These are phyloP conservation scores for Notospermus geniculatus DNA, from an alignment of 1,140 invertebrate genomes.

Conservation along the genomic window DNA sequence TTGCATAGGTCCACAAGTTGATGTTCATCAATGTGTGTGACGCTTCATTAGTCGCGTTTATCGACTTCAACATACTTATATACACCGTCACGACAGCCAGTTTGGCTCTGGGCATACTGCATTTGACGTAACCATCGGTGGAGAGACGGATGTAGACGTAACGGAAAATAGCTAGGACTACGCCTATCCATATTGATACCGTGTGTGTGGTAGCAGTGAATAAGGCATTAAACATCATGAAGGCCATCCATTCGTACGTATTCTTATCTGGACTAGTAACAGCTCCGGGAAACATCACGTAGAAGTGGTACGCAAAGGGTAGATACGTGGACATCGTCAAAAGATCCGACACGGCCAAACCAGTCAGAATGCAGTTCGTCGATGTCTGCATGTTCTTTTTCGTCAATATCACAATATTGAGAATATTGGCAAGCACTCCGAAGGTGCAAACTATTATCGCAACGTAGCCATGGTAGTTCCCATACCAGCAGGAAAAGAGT, in stretches of 20 bases:
- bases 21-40: slow-evolving; percentile 24
- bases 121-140: slow-evolving; percentile 63
- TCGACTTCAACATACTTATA: slow-evolving; percentile 50
- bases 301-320: slow-evolving; percentile 72
- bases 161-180: slow-evolving; percentile 86
- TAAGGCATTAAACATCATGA: slow-evolving; percentile 55
- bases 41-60: background rate
- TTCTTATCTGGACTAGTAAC: slow-evolving; percentile 34
- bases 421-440: slow-evolving; percentile 82
- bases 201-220: slow-evolving; percentile 82
- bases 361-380: slow-evolving; percentile 81
- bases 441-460: slow-evolving; percentile 77
- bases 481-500: slow-evolving; percentile 44
- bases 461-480: slow-evolving; percentile 67
- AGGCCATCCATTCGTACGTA: slow-evolving; percentile 42
- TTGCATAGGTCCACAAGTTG: slow-evolving; percentile 43
- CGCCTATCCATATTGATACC: slow-evolving; percentile 87
- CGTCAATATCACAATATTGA: slow-evolving; percentile 87
- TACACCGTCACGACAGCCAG: slow-evolving; percentile 72
- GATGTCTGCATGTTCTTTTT: slow-evolving; percentile 78
- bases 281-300: slow-evolving; percentile 28
- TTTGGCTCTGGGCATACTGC: slow-evolving; percentile 61
- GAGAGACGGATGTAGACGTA: slow-evolving; percentile 77
- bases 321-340: slow-evolving; percentile 85
- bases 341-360: slow-evolving; percentile 78